A percentile compares a stretch with the other conserved stretches of the same genome.
Conservation (phyloP, 2,888 invertebrate species). For the Erynnis tages region DNA sequence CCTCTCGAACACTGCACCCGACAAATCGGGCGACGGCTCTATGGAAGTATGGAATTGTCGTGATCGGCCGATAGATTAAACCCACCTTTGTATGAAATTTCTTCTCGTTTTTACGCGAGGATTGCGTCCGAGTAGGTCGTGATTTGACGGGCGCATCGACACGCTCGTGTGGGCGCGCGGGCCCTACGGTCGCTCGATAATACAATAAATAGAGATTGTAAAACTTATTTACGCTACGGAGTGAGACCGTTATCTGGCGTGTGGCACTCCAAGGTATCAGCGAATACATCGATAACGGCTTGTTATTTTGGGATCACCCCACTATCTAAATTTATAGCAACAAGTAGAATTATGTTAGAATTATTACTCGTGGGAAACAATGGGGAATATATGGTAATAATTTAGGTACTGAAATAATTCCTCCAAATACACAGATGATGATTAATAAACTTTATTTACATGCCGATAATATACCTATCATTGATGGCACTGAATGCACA, state of each 20-base stretch:
- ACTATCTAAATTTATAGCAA: neutral
- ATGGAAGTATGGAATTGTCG: conserved; percentile 52
- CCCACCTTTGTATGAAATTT: conserved; percentile 60
- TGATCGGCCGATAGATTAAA: conserved; percentile 59
- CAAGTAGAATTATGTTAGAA: too few species aligned
- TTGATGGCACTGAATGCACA: too few species aligned
- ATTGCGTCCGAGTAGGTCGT: conserved; percentile 51
- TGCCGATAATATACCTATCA: too few species aligned
- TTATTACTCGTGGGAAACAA: too few species aligned
- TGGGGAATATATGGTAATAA: too few species aligned
- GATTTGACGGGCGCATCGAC: conserved; percentile 53
- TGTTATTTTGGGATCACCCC: conserved; percentile 34
- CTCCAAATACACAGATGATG: too few species aligned
- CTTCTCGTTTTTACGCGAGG: conserved; percentile 59
- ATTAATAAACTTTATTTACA: too few species aligned
- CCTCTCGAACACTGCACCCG: conserved; percentile 50
- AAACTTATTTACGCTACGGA: conserved; percentile 57
- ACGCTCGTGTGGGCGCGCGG: conserved; percentile 52
- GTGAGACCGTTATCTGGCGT: conserved; percentile 61
- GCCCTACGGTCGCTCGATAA: conserved; percentile 51
- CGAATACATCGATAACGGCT: conserved; percentile 57
- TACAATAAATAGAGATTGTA: conserved; percentile 58
- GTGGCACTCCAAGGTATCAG: conserved; percentile 50
- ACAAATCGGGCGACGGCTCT: conserved; percentile 57
- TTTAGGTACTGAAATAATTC: too few species aligned